Percentiles rank a stretch among this genome's conserved stretches.
Conservation (phyloP, 2,888 invertebrate genomes). For the Leucophora obtusa region DNA sequence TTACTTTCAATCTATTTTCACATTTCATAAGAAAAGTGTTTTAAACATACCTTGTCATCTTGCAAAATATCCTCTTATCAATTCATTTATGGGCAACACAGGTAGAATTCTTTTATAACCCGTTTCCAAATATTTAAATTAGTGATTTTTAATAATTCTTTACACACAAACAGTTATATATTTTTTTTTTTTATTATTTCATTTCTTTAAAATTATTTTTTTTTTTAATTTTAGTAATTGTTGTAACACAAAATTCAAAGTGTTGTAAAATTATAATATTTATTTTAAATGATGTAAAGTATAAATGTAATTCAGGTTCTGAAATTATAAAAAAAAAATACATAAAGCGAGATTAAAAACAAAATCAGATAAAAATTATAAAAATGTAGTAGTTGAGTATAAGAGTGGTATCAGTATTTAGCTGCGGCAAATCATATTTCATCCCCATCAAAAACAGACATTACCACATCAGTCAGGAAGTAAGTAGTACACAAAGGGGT, state of each 20-base stretch:
- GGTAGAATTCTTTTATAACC: neutral
- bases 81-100: slow-evolving; percentile 40
- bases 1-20: too few species aligned
- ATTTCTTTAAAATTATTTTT: too few species aligned
- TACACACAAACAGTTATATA: neutral
- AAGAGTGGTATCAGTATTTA: too few species aligned
- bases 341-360: slow-evolving; percentile 6
- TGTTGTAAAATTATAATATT: slow-evolving; percentile 3
- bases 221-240: slow-evolving; percentile 28
- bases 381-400: too few species aligned
- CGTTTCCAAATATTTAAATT: neutral
- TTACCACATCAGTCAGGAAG: too few species aligned
- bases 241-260: slow-evolving; percentile 55
- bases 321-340: slow-evolving; percentile 31
- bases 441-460: too few species aligned
- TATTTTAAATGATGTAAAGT: slow-evolving; percentile 33
- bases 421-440: too few species aligned
- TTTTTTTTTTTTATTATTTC: too few species aligned
- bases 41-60: slow-evolving; percentile 54
- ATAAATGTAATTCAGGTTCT: slow-evolving; percentile 22
- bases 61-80: slow-evolving; percentile 29
- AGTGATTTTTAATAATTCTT: neutral
- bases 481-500: too few species aligned
- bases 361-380: neutral
- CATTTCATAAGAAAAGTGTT: neutral